Base-by-base conservation (phyloP, 2,797 vertebrate genomes). In the Gephyroberyx darwinii region DNA sequence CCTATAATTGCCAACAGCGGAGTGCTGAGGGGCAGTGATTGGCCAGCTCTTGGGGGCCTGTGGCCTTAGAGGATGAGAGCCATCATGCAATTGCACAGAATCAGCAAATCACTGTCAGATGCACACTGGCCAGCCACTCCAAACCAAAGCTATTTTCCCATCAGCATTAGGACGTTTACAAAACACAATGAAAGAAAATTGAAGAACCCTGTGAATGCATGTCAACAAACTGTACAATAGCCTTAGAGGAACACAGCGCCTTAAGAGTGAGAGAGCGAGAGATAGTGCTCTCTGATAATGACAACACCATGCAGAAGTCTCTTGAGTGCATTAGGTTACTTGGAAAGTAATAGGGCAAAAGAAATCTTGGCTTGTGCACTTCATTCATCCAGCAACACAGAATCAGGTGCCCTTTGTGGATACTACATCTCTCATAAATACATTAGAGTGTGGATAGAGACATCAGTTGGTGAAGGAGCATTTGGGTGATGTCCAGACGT, bases 61-160 rank as follows among this genome's bases (percentile, higher is more conserved):
- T 83, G 88, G 88, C 83, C 86, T 81, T 45, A 80, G 71, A 90
- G 85, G 84, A 91, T 84, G 81, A 86, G 81, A 92, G 78, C 81
- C 75, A 90, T 92, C 91, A 87, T 71, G 74, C 82, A 90, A 90
- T 91, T 91, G 78, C 81, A 83, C 69, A 81, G 80, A 82, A 90
- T 90, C 87, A 86, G 86, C 77, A 92, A 93, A 94, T 94, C 79
- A 83, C 86, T 93, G 88, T 93, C 92, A 94, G 92, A 92, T 92
- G 91, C 83, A 83, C 84, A 71, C 53, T 67, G 73, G 80, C 70
- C 56, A 71, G 45, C 72, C 39, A 69, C 75, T 85, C 71, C 57
- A 83, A 81, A 79, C 37, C 65, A 33, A 69, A 77, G 51, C 74
- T 65, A 72, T 81, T 84, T 88, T 84, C 78, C 74, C 86, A 83